phyloP scores from a whole-genome alignment of 2,113 vertebrate species.

The Orcinus orca region DNA sequence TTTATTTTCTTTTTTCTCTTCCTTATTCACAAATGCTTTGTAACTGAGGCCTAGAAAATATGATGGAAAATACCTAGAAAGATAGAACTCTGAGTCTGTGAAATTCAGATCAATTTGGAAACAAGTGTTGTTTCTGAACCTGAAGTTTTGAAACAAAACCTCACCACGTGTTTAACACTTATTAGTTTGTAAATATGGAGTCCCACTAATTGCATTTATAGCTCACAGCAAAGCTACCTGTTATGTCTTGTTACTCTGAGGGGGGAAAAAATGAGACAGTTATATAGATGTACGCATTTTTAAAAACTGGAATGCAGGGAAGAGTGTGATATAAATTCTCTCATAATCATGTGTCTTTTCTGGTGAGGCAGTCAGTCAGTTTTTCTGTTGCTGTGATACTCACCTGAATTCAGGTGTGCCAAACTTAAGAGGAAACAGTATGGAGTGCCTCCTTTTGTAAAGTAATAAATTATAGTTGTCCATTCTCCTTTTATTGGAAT shows the following conservation, averaged over 20 bases:
- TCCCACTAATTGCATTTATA: slow-evolving; percentile 52
- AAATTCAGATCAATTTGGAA: slow-evolving; percentile 38
- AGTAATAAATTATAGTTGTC: background rate
- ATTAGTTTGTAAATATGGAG: slow-evolving; percentile 59
- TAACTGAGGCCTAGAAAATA: background rate
- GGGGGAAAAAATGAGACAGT: background rate
- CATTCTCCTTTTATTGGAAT: background rate
- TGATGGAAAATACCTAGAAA: background rate
- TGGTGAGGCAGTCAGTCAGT: slow-evolving; percentile 29
- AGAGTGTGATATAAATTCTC: slow-evolving; percentile 36
- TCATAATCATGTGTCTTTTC: slow-evolving; percentile 34
- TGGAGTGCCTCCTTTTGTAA: background rate
- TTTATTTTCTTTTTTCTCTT: background rate
- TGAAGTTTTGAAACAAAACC: slow-evolving; percentile 22
- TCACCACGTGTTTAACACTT: background rate
- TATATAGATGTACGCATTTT: background rate
- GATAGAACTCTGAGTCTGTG: background rate
- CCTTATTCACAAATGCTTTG: background rate
- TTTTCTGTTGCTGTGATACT: slow-evolving; percentile 34
- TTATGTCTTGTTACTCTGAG: slow-evolving; percentile 57
- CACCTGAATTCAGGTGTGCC: background rate
- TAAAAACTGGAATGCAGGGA: slow-evolving; percentile 43
- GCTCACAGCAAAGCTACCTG: slow-evolving; percentile 55
- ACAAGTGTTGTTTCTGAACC: background rate
- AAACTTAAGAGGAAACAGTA: background rate